These are phyloP conservation scores for Hippoglossus stenolepis DNA, from an alignment of 2,113 vertebrate genomes.

Conservation along the genomic window DNA sequence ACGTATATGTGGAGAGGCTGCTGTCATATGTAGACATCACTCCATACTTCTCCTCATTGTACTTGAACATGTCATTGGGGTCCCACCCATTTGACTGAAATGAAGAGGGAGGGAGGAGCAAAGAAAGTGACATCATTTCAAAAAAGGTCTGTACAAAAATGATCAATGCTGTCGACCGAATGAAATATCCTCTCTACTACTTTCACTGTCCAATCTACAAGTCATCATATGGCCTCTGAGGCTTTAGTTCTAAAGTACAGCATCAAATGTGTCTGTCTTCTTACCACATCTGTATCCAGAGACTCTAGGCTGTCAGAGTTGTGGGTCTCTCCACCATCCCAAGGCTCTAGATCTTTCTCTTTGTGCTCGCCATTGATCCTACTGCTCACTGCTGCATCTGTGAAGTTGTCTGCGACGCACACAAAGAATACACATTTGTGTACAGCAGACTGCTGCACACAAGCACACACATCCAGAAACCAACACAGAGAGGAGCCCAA, in stretches of 20 bases:
- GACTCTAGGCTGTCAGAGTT: slow-evolving; percentile 91
- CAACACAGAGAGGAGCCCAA: slow-evolving; percentile 8
- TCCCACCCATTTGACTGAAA: slow-evolving; percentile 98
- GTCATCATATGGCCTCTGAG: background rate
- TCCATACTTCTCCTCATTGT: slow-evolving; percentile 98
- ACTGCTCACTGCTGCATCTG: slow-evolving; percentile 91
- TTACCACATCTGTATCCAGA: slow-evolving; percentile 94
- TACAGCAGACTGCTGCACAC: background rate
- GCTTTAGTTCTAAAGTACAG: background rate
- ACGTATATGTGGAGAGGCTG: slow-evolving; percentile 99
- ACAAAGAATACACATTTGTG: slow-evolving; percentile 42
- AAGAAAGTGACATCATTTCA: background rate
- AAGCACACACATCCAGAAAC: background rate
- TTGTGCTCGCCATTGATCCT: slow-evolving; percentile 98
- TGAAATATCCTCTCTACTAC: background rate
- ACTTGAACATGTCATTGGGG: slow-evolving; percentile 99
- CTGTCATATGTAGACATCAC: slow-evolving; percentile 98
- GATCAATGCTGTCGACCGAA: slow-evolving; percentile 14
- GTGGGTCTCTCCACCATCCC: slow-evolving; percentile 93
- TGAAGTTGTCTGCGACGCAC: slow-evolving; percentile 91
- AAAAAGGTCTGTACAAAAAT: background rate
- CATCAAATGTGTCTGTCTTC: background rate
- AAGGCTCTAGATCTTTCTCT: slow-evolving; percentile 97
- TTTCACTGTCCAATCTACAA: background rate
- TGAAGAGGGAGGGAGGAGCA: slow-evolving; percentile 15